These are phyloP conservation scores for Hydrotaea cyrtoneurina DNA, from an alignment of 2,888 invertebrate genomes.

Conservation along the genomic window DNA sequence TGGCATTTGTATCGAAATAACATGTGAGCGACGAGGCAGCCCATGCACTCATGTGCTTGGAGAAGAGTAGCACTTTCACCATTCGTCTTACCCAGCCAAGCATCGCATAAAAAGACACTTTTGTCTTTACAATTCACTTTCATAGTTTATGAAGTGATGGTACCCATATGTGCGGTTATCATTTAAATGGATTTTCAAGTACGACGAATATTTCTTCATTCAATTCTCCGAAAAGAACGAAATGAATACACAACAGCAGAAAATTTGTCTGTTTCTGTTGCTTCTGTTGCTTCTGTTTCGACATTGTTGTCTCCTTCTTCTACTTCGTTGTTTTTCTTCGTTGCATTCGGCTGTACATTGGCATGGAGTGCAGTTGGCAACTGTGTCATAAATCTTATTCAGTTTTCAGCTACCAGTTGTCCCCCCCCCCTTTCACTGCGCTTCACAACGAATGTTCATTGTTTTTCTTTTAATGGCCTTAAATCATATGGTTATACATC, in stretches of 20 bases:
- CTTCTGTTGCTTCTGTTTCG: neutral
- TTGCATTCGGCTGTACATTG: neutral
- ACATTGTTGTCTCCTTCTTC: neutral
- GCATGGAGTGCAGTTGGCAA: slow-evolving; percentile 5
- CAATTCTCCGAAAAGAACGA: neutral
- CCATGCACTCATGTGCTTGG: neutral
- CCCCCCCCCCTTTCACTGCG: neutral
- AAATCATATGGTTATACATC: slow-evolving; percentile 14
- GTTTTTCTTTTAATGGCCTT: neutral
- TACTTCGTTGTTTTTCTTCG: neutral
- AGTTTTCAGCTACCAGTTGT: slow-evolving; percentile 22
- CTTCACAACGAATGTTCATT: neutral
- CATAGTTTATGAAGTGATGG: slow-evolving; percentile 22
- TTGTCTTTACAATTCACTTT: slow-evolving; percentile 18
- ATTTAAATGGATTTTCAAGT: slow-evolving; percentile 24
- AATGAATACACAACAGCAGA: neutral
- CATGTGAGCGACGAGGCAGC: no score
- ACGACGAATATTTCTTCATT: slow-evolving; percentile 15
- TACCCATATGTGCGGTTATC: slow-evolving; percentile 24
- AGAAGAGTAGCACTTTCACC: neutral
- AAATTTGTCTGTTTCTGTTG: slow-evolving; percentile 4
- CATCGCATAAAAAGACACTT: neutral
- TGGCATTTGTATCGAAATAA: no score
- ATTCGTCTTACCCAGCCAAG: neutral
- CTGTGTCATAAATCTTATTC: slow-evolving; percentile 21